phyloP scores from a whole-genome alignment of 2,888 invertebrate species.

The Torymus aiolomorphi region DNA sequence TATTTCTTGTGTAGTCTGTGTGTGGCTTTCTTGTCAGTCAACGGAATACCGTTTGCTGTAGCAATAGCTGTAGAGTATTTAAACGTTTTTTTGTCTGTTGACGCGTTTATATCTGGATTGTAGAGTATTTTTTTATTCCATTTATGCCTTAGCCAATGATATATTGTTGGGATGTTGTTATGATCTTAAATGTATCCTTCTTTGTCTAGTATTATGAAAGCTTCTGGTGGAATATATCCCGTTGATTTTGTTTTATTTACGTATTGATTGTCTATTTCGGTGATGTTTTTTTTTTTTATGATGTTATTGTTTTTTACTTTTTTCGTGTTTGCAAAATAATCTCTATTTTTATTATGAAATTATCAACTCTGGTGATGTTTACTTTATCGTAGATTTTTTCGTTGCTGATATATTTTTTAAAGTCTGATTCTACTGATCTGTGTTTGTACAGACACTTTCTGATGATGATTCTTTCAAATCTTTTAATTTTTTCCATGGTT shows the following conservation, averaged over 20 bases:
- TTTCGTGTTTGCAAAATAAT: slow-evolving; percentile 36
- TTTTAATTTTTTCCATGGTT: slow-evolving; percentile 54
- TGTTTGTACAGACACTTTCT: slow-evolving; percentile 24
- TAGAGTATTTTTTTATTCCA: too few relatives aligned
- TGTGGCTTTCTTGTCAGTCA: too few relatives aligned
- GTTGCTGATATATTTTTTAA: slow-evolving; percentile 42
- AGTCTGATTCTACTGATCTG: slow-evolving; percentile 18
- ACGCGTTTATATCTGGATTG: too few relatives aligned
- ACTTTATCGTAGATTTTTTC: slow-evolving; percentile 47
- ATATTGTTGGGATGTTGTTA: not conserved
- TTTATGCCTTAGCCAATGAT: too few relatives aligned
- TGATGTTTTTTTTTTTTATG: not conserved
- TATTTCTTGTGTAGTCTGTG: too few relatives aligned
- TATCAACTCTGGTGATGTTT: slow-evolving; percentile 46
- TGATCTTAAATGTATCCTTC: not conserved
- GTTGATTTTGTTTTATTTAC: not conserved
- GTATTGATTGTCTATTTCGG: not conserved
- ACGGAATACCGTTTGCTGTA: too few relatives aligned
- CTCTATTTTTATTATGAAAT: slow-evolving; percentile 48
- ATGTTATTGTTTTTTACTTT: not conserved
- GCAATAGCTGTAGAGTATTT: too few relatives aligned
- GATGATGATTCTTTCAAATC: slow-evolving; percentile 52
- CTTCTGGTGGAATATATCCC: slow-evolving; percentile 4
- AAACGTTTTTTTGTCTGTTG: too few relatives aligned
- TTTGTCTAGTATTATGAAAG: not conserved